Conservation (phyloP, 2,797 vertebrate species). For the Gymnodraco acuticeps region DNA sequence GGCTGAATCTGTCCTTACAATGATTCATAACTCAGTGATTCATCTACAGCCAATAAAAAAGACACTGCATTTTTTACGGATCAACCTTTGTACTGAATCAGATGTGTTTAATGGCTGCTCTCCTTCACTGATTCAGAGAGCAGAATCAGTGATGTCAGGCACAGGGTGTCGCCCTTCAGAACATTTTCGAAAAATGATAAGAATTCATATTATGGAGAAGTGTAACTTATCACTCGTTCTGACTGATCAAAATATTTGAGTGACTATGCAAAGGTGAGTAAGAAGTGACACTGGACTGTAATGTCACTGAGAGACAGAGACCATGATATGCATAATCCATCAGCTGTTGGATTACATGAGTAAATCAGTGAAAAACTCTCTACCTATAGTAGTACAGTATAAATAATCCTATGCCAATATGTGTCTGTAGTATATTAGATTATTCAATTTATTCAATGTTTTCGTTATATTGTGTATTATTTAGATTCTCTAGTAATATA, state of each 20-base stretch:
- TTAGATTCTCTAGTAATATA: too few relatives aligned
- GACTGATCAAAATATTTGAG: neutral
- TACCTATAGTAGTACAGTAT: neutral
- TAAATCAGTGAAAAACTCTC: slow-evolving; percentile 20
- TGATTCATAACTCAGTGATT: neutral
- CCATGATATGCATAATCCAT: slow-evolving; percentile 15
- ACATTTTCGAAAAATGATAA: neutral
- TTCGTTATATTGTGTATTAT: too few relatives aligned
- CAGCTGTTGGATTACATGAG: slow-evolving; percentile 11
- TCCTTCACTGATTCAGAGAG: neutral
- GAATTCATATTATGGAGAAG: slow-evolving; percentile 16
- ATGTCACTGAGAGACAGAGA: slow-evolving; percentile 7
- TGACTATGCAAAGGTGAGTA: too few relatives aligned
- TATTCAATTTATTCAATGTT: too few relatives aligned
- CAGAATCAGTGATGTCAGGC: neutral
- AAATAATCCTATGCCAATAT: too few relatives aligned
- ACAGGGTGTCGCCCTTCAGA: neutral
- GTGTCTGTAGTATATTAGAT: too few relatives aligned
- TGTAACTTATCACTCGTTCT: slow-evolving; percentile 6
- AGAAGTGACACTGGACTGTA: slow-evolving; percentile 19
- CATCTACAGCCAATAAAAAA: neutral
- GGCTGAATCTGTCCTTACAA: neutral
- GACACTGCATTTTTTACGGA: neutral
- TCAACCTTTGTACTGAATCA: neutral
- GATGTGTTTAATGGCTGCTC: neutral